Evolutionary conservation across 2,797 vertebrate genomes (phyloP).

Genomic region (Sibirionetta formosa): DNA sequence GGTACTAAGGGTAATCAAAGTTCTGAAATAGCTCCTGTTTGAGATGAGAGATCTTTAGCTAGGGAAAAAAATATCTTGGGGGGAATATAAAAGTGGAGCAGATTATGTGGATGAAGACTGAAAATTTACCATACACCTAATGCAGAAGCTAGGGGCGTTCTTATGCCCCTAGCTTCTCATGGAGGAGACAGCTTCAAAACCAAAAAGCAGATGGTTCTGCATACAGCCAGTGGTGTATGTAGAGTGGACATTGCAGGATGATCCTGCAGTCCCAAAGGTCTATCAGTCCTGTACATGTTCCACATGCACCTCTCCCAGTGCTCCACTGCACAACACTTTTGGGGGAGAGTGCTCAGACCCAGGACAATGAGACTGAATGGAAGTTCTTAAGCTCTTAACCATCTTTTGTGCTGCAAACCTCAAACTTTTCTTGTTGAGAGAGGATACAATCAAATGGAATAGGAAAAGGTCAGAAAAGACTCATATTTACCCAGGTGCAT

Average conservation of each 20-base stretch:
- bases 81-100: neutral
- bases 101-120: neutral
- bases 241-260: neutral
- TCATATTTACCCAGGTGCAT: neutral
- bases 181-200: neutral
- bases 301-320: neutral
- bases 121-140: neutral
- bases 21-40: neutral
- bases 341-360: neutral
- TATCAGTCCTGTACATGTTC: neutral
- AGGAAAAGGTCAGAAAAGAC: neutral
- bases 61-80: neutral
- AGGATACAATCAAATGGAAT: neutral
- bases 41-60: neutral
- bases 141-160: neutral
- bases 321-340: neutral
- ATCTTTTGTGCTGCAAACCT: neutral
- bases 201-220: neutral
- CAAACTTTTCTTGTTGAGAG: neutral
- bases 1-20: neutral
- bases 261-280: neutral
- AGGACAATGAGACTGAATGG: neutral
- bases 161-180: accelerated
- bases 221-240: neutral
- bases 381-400: neutral